Conservation (phyloP, 2,888 invertebrate genomes). For the Parapristionchus giblindavisi region DNA sequence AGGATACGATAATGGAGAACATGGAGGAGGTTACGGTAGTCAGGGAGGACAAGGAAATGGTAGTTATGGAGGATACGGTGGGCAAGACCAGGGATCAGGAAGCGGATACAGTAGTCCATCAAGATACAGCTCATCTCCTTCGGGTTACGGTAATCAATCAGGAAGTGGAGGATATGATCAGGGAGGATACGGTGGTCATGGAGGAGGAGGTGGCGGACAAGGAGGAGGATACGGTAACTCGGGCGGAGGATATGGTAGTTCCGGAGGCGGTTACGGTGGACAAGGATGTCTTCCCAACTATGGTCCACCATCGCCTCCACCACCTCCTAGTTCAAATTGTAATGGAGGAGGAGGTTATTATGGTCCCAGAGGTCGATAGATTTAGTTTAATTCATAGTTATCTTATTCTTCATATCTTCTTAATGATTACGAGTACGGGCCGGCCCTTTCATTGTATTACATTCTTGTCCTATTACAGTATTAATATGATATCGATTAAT, state of each 20-base stretch:
- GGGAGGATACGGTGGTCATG: slow-evolving; percentile 12
- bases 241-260: slow-evolving; percentile 23
- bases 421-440: too few species aligned
- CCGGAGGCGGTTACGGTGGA: slow-evolving; percentile 16
- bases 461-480: slow-evolving; percentile 7
- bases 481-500: too few species aligned
- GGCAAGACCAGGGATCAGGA: slow-evolving; percentile 4
- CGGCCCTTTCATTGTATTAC: background rate
- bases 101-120: slow-evolving; percentile 11
- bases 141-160: background rate
- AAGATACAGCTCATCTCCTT: too few species aligned
- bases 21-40: background rate
- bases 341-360: slow-evolving; percentile 20
- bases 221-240: slow-evolving; percentile 33
- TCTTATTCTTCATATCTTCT: too few species aligned
- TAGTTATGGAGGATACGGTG: slow-evolving; percentile 20
- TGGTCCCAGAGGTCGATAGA: slow-evolving; percentile 6
- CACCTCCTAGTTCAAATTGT: slow-evolving; percentile 15
- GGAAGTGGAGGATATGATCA: slow-evolving; percentile 8
- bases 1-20: slow-evolving; percentile 9
- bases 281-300: slow-evolving; percentile 3
- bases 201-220: slow-evolving; percentile 20
- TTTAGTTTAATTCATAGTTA: too few species aligned
- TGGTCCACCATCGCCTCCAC: slow-evolving; percentile 13
- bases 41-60: background rate